These are phyloP conservation scores for Acromyrmex charruanus DNA, from an alignment of 1,140 invertebrate genomes.

Conservation along the genomic window DNA sequence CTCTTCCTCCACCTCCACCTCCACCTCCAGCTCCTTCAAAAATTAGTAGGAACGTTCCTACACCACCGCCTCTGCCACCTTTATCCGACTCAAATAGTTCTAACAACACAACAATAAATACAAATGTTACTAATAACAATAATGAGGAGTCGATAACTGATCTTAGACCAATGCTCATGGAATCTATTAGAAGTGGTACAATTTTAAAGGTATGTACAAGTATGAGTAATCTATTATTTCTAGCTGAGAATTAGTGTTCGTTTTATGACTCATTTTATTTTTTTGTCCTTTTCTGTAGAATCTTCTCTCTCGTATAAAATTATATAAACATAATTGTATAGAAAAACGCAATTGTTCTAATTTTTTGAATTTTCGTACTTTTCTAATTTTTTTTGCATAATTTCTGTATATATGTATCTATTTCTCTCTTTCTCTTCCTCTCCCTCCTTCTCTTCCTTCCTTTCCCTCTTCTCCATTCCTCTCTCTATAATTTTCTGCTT, in stretches of 20 bases:
- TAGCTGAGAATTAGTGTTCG: constrained; percentile 1
- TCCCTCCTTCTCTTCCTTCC: no score
- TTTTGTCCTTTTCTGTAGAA: neutral
- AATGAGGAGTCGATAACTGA: constrained; percentile 81
- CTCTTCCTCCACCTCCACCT: constrained; percentile 83
- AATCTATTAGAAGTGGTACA: constrained; percentile 91
- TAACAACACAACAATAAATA: constrained; percentile 67
- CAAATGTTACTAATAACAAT: constrained; percentile 76
- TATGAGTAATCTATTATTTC: neutral
- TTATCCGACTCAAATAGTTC: constrained; percentile 79
- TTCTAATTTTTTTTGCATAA: no score
- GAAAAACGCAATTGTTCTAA: neutral
- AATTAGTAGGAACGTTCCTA: constrained; percentile 79
- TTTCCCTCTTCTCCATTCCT: no score
- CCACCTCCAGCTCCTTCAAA: constrained; percentile 83
- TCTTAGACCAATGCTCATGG: constrained; percentile 88
- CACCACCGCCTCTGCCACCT: constrained; percentile 85
- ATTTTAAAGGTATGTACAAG: constrained; percentile 87
- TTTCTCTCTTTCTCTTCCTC: no score
- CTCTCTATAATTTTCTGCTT: no score
- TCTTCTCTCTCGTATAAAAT: neutral
- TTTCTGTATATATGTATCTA: no score
- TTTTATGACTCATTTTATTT: neutral
- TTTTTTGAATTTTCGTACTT: no score
- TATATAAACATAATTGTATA: neutral